Evolutionary conservation across 2,888 invertebrate genomes (phyloP).

Genomic region (Cantharis rustica): DNA sequence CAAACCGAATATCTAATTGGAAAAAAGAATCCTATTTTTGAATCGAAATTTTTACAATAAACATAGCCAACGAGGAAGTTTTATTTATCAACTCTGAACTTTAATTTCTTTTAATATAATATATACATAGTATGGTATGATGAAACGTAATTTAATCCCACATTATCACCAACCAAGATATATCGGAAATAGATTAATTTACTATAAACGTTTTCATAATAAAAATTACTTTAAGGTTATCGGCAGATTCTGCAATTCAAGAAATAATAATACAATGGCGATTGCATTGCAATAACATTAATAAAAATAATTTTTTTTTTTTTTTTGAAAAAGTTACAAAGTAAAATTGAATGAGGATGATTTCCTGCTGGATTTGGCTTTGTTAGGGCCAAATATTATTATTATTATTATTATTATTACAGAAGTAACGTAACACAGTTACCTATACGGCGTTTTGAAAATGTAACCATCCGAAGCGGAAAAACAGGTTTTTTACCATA

Average conservation of each 20-base stretch:
- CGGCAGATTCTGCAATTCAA: background rate
- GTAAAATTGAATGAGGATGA: too few species aligned
- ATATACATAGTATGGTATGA: conserved; percentile 14
- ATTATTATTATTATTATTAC: too few species aligned
- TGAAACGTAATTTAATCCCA: conserved; percentile 12
- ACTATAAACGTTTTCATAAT: conserved; percentile 12
- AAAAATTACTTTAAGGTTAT: conserved; percentile 11
- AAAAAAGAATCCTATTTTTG: conserved; percentile 23
- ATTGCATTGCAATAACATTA: background rate
- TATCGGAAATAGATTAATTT: conserved; percentile 13
- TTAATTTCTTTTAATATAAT: too few species aligned
- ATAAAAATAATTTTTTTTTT: too few species aligned
- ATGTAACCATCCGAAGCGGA: background rate
- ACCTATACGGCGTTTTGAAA: background rate
- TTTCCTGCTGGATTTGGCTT: too few species aligned
- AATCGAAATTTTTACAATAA: conserved; percentile 7
- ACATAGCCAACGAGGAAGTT: background rate
- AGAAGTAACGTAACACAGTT: background rate
- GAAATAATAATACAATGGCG: background rate
- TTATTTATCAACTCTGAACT: conserved; percentile 7
- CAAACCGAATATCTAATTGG: conserved; percentile 18
- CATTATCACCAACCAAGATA: background rate
- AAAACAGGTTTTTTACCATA: background rate
- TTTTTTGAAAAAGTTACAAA: too few species aligned
- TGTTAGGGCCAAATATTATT: too few species aligned